Percentiles rank a stretch among this genome's conserved stretches.
These are phyloP conservation scores for Thalpophila matura DNA, from an alignment of 2,888 invertebrate species.

Conservation along the genomic window DNA sequence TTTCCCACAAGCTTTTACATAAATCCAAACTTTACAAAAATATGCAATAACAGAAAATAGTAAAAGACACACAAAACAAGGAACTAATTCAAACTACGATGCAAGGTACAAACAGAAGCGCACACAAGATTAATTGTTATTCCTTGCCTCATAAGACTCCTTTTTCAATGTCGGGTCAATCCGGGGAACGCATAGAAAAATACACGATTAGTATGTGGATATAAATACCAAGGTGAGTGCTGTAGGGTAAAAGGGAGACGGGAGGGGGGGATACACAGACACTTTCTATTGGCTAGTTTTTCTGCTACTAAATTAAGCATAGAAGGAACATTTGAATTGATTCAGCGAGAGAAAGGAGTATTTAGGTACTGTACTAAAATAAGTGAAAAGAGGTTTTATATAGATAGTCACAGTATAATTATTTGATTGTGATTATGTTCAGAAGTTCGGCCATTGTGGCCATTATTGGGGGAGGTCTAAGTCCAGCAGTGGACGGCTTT, in stretches of 20 bases:
- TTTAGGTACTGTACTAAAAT: no score
- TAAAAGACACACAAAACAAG: constrained; percentile 54
- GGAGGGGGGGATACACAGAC: not conserved
- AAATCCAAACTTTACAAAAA: not conserved
- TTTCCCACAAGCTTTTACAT: not conserved
- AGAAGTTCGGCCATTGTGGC: no score
- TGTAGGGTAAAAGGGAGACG: not conserved
- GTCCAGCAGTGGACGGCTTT: no score
- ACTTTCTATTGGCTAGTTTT: not conserved
- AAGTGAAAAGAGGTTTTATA: no score
- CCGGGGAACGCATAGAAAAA: constrained; percentile 80
- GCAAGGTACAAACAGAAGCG: constrained; percentile 62
- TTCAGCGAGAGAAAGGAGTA: no score
- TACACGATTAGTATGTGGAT: constrained; percentile 77
- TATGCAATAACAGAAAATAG: constrained; percentile 26
- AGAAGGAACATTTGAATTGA: no score
- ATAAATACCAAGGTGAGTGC: constrained; percentile 10
- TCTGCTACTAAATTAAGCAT: not conserved
- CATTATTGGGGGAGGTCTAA: no score
- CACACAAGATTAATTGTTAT: constrained; percentile 65
- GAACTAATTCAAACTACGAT: constrained; percentile 44
- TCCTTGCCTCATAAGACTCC: constrained; percentile 94
- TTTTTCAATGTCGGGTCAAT: constrained; percentile 76
- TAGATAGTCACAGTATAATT: no score
- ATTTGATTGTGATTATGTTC: no score